Evolutionary conservation across 2,797 vertebrate genomes (phyloP), one percentile per base, ranked within the genome.

Genomic region (Pampus argenteus): DNA sequence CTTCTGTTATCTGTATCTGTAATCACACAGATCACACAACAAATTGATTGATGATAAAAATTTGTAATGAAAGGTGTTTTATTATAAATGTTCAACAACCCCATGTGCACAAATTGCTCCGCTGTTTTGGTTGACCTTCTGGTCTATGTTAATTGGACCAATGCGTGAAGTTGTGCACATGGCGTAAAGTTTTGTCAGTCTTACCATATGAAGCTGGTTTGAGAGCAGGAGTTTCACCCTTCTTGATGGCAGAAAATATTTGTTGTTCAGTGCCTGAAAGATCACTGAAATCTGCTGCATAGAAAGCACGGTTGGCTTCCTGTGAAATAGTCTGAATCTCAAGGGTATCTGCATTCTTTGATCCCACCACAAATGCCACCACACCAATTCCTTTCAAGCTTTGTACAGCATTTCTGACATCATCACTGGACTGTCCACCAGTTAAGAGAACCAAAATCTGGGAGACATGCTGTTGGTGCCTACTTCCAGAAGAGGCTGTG

Each of bases 321-420:
- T 89, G 78, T 68, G 92, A 83, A 64, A 93, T 88, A 10, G 81
- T 76, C 76, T 91, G 91, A 45, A 93, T 83, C 48, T 94, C 92
- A 66, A 88, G 74, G 44, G 51, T 52, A 79, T 94, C 91, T 40
- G 92, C 91, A 71, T 82, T 82, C 52, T 74, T 84, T 67, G 82
- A 77, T 63, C 91, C 93, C 74, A 94, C 82, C 36, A 84, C 87
- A 85, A 85, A 89, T 25, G 71, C 18, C 1, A 90, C 94, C 67
- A 97, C 95, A 0, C 95, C 94, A 0, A 92, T 81, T 88, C 72
- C 86, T 90, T 94, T 96, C 73, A 97, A 64, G 50, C 65, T 87
- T 84, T 79, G 50, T 9, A 63, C 71, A 23, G 88, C 83, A 62
- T 62, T 68, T 84, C 79, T 81, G 63, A 92, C 78, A 73, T 92